Evolutionary conservation across 2,113 vertebrate species (phyloP).

Genomic region (Mesitornis unicolor): DNA sequence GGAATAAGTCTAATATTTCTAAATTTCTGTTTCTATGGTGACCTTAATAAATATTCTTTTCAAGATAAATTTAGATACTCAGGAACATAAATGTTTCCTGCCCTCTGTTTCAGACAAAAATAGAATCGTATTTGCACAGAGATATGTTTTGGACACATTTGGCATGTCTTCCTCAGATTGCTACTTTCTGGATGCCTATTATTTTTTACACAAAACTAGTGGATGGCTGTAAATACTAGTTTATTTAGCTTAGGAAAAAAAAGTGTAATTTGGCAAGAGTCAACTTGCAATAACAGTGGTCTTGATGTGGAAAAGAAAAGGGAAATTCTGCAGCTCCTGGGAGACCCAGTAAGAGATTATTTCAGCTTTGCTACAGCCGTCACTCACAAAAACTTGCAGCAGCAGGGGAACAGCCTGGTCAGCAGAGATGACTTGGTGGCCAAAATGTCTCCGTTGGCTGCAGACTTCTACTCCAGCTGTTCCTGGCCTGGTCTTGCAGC

Average conservation of each 20-base stretch:
- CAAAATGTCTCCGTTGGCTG: neutral
- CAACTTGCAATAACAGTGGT: neutral
- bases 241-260: neutral
- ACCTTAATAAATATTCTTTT: constrained; percentile 9
- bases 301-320: neutral
- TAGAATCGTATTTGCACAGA: neutral
- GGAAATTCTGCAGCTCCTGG: neutral
- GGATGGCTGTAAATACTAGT: neutral
- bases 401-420: neutral
- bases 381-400: neutral
- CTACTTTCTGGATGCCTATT: neutral
- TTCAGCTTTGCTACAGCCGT: neutral
- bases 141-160: neutral
- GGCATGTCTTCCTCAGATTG: neutral
- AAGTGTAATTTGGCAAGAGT: neutral
- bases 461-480: neutral
- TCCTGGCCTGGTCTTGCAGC: neutral
- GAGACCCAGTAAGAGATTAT: neutral
- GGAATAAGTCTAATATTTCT: neutral
- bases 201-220: neutral
- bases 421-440: neutral
- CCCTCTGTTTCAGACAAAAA: constrained; percentile 17
- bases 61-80: neutral
- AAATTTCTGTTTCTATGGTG: neutral
- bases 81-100: neutral